Evolutionary conservation across 2,888 invertebrate species (phyloP), one percentile per base, ranked within the genome.

Genomic region (Catocala sponsa): DNA sequence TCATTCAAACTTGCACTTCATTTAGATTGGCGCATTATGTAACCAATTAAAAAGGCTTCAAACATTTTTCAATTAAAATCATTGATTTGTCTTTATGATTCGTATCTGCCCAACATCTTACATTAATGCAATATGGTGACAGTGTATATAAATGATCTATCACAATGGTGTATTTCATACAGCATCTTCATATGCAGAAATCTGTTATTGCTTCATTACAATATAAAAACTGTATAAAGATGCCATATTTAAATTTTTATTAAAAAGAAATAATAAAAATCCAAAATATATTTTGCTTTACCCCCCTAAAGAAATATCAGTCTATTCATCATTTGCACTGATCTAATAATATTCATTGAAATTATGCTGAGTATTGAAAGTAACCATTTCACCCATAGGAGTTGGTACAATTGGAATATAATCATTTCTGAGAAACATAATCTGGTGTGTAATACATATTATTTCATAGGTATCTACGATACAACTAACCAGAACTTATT

Each of bases 1-100:
- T 87, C 81, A 88, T 90, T 90, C 87, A 87, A 87, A 86, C 89
- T 80, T 87, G 90, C 91, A 91, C 91, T 86, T 87, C 68, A 80
- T 75, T 69, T 75, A 63, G 56, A 41, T 49, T 53, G 48, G 57
- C 41, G 50, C 60, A 62, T 57, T 62, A 53, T 54, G 15, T 59
- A 48, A 51, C 35, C 42, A 12, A 61, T 46, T 46, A 60, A 43
- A 56, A 44, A 11, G 32, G 56, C 60, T 66, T 57, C 32, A 50
- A 15, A 53, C 15, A 56, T 64, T 50, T 69, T 55, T 49, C 25
- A 48, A 63, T 59, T 54, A 32, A 59, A 64, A 70, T 72, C 51
- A 59, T 61, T 48, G 55, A 59, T 52, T 32, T 68, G 52, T 49
- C 57, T 64, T 65, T 38, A 38, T 38, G 9, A 7, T 38, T 38